Conservation (phyloP, 2,113 vertebrate species). For the Sminthopsis crassicaudata region DNA sequence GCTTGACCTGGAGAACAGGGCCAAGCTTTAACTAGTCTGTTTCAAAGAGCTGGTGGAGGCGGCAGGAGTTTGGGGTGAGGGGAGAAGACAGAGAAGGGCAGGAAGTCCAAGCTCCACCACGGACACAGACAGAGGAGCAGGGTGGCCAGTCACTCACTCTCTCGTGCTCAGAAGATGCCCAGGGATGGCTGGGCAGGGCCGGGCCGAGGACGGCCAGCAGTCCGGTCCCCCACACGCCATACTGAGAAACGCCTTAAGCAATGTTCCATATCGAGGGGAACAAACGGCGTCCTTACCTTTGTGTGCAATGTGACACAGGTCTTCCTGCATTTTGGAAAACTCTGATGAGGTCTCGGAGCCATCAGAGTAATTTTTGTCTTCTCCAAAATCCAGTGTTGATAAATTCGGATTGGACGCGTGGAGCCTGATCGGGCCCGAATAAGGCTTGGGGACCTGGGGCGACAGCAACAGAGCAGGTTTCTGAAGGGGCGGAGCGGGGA, state of each 20-base stretch:
- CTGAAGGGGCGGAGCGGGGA: background rate
- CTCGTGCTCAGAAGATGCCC: background rate
- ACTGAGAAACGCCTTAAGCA: background rate
- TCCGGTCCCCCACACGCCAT: background rate
- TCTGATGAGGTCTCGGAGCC: constrained; percentile 90
- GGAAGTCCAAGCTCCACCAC: background rate
- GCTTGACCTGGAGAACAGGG: background rate
- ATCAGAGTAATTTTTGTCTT: constrained; percentile 90
- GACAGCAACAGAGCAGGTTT: constrained; percentile 55
- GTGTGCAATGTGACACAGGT: constrained; percentile 93
- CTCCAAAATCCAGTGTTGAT: constrained; percentile 91
- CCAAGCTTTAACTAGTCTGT: background rate
- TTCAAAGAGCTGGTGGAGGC: background rate
- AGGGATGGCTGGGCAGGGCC: background rate
- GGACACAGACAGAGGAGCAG: background rate
- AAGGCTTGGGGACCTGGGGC: constrained; percentile 87
- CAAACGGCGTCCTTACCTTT: constrained; percentile 86
- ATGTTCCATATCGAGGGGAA: background rate
- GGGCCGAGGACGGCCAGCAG: background rate
- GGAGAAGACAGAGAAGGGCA: background rate
- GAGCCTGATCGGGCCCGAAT: constrained; percentile 90
- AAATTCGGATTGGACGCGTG: constrained; percentile 99
- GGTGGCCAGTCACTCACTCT: background rate
- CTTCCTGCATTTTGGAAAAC: constrained; percentile 96
- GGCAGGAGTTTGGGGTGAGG: background rate